These are phyloP conservation scores for Botia kubotai DNA, from an alignment of 2,797 vertebrate genomes.

Conservation along the genomic window DNA sequence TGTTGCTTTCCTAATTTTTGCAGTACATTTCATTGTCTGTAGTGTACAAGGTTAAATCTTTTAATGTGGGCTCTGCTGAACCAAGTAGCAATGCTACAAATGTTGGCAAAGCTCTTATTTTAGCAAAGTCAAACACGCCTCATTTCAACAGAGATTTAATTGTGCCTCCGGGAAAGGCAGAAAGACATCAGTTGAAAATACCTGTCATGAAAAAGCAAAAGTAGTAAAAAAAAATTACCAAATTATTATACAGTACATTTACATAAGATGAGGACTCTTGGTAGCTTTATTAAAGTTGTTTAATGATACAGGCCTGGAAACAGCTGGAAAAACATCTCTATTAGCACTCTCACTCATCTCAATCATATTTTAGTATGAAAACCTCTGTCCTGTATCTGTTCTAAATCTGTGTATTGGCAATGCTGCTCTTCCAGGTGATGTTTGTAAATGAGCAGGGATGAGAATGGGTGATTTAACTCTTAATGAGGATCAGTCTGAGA, in stretches of 20 bases:
- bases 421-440: not conserved
- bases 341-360: not conserved
- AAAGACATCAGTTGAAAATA: not conserved
- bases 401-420: not conserved
- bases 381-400: not conserved
- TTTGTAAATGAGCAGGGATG: constrained; percentile 12
- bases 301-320: not conserved
- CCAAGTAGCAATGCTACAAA: not conserved
- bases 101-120: constrained; percentile 12
- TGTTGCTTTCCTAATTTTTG: not conserved
- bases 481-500: constrained; percentile 73
- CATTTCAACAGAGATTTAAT: constrained; percentile 18
- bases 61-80: not conserved
- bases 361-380: constrained; percentile 5
- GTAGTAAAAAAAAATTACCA: not conserved
- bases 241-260: not conserved
- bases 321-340: not conserved
- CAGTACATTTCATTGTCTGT: not conserved
- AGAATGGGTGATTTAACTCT: constrained; percentile 64
- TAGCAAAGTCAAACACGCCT: constrained; percentile 33
- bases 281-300: too few relatives aligned
- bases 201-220: not conserved
- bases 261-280: too few relatives aligned
- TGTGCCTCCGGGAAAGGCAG: constrained; percentile 2
- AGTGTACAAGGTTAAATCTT: constrained; percentile 4